Percentiles rank a stretch among this genome's conserved stretches.
Conservation (phyloP, 92 coral and sea anemone genomes). For the Parazoanthus darwini region DNA sequence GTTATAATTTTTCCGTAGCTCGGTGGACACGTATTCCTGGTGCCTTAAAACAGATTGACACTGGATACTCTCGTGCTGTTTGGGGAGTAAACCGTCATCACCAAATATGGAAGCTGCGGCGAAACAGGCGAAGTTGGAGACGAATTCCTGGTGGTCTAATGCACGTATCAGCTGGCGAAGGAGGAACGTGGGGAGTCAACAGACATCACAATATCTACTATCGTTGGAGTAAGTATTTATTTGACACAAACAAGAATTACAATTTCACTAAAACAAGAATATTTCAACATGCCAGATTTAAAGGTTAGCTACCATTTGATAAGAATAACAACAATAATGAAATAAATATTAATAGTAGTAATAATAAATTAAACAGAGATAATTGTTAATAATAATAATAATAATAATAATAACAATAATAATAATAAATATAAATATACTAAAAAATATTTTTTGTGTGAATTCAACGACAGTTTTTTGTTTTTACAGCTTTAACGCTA, state of each 20-base stretch:
- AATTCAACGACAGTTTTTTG: too few species aligned
- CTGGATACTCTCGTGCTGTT: slow-evolving; percentile 15
- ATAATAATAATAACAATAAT: too few species aligned
- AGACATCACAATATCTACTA: slow-evolving; percentile 13
- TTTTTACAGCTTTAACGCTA: too few species aligned
- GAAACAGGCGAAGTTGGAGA: slow-evolving; percentile 33
- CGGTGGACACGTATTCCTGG: slow-evolving; percentile 31
- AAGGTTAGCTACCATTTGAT: background rate
- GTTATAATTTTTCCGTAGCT: background rate
- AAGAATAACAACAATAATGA: too few species aligned
- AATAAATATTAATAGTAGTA: too few species aligned
- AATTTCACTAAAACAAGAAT: background rate
- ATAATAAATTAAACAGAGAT: too few species aligned
- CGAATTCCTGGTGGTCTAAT: slow-evolving; percentile 22
- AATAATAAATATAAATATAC: too few species aligned
- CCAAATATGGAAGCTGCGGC: slow-evolving; percentile 7
- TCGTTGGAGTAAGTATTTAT: slow-evolving; percentile 4
- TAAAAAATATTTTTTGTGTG: too few species aligned
- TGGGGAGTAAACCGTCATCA: slow-evolving; percentile 25
- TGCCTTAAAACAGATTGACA: slow-evolving; percentile 25
- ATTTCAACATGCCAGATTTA: background rate
- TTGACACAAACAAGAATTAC: too few species aligned
- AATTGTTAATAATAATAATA: too few species aligned
- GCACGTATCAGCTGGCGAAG: slow-evolving; percentile 23
- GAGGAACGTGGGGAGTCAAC: slow-evolving; percentile 27